Evolutionary conservation across 2,797 vertebrate genomes (phyloP).

Genomic region (Cercopithecus neglectus): DNA sequence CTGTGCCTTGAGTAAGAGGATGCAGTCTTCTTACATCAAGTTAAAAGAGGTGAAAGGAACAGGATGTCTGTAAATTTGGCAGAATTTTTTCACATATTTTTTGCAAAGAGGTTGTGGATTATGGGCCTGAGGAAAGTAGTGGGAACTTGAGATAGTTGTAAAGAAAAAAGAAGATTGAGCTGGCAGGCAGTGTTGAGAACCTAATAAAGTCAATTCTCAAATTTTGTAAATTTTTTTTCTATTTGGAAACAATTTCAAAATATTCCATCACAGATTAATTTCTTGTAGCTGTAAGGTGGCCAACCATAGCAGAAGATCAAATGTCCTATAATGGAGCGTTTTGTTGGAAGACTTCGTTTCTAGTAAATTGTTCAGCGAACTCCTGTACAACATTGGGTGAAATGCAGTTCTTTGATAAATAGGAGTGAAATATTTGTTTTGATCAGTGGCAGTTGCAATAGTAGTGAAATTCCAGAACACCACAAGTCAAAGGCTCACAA

Average conservation of each 20-base stretch:
- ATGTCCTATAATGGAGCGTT: neutral
- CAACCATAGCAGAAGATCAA: neutral
- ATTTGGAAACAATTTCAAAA: neutral
- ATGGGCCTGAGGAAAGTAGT: neutral
- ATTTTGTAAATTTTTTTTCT: neutral
- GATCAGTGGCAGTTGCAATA: neutral
- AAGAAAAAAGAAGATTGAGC: neutral
- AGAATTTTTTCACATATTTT: neutral
- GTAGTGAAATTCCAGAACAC: neutral
- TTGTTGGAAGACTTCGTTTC: neutral
- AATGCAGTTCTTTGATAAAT: neutral
- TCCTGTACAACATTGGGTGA: neutral
- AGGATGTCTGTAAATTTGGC: neutral
- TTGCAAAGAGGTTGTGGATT: neutral
- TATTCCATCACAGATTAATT: neutral
- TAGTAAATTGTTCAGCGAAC: conserved; percentile 9
- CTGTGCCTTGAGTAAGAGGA: neutral
- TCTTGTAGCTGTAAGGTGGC: neutral
- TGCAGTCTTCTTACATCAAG: neutral
- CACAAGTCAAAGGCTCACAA: neutral
- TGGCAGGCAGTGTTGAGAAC: neutral
- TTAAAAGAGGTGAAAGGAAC: neutral
- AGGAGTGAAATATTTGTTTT: neutral
- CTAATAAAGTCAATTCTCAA: neutral
- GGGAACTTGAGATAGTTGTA: neutral